Base-by-base conservation (phyloP, 2,113 vertebrate genomes). In the Camelus bactrianus region DNA sequence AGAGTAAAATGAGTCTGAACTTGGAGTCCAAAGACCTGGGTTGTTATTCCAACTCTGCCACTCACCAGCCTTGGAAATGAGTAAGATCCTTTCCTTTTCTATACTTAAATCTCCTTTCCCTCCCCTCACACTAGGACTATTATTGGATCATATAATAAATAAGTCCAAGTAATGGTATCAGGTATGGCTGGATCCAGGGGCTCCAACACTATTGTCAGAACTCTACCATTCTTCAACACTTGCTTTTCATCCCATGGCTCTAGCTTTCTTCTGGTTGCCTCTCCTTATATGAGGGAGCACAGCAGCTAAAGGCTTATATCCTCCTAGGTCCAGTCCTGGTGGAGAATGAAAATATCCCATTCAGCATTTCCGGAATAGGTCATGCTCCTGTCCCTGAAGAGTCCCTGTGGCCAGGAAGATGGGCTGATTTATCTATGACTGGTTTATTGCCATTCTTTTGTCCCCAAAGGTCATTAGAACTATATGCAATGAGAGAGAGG, bases 1-100 rank as follows among this genome's bases (percentile, higher is more conserved):
- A 88, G 60, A 79, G 28, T 65, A 91, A 88, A 80, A 76, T 20
- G 32, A 95, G 7, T 42, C 52, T 84, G 52, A 96, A 65, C 12
- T 81, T 26, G 0, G 32, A 73, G 14, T 69, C 26, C 58, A 85
- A 94, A 82, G 14, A 60, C 8, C 5, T 80, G 22, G 1, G 26
- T n/a, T 64, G 20, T 30, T 67, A 42, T 88, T 84, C 35, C 46
- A 81, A 42, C 32, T 76, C 62, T 50, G 60, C 35, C n/a, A 42
- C 32, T 70, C 75, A 90, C 20, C 32, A 90, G 48, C 7, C 48
- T 67, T n/a, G 46, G 22, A 48, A 92, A 8, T 81, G 54, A 82
- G 28, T 20, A 84, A 93, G 35, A 24, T 17, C 7, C 13, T 72
- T 72, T 11, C 46, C 6, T 90, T 77, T 79, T 6, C 35, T 89